Evolutionary conservation across 1,140 invertebrate species (phyloP).

Genomic region (Eubasilissa regina): DNA sequence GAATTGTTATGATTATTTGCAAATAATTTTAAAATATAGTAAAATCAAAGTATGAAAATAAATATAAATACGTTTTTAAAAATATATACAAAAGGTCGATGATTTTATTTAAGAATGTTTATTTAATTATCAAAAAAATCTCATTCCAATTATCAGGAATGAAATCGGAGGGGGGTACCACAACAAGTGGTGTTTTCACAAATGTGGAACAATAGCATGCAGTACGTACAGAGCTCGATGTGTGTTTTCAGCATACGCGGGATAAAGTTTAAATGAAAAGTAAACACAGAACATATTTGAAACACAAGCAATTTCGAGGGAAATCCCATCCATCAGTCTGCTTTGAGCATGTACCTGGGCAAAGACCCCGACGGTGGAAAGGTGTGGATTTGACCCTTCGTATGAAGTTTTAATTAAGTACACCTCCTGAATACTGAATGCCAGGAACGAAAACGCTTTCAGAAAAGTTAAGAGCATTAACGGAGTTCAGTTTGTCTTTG

Average conservation of each 20-base stretch:
- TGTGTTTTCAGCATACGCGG: conserved; percentile 8
- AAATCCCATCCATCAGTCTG: conserved; percentile 27
- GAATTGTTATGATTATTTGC: too few species aligned
- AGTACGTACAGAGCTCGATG: background rate
- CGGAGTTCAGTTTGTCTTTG: conserved; percentile 58
- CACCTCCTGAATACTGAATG: conserved; percentile 53
- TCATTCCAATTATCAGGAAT: too few species aligned
- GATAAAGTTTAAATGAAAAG: conserved; percentile 44
- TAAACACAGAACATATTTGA: conserved; percentile 44
- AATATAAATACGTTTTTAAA: too few species aligned
- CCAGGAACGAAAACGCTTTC: conserved; percentile 56
- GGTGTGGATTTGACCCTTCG: conserved; percentile 54
- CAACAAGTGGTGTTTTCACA: too few species aligned
- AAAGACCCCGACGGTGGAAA: conserved; percentile 19
- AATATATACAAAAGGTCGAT: too few species aligned
- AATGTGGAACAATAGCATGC: too few species aligned
- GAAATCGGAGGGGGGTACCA: too few species aligned
- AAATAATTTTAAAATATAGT: too few species aligned
- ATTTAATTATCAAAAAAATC: too few species aligned
- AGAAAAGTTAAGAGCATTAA: conserved; percentile 58
- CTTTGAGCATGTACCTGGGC: conserved; percentile 7
- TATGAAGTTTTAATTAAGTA: conserved; percentile 60
- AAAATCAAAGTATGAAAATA: too few species aligned
- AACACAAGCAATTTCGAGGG: conserved; percentile 32
- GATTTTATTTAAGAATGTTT: too few species aligned